Conservation (phyloP, 2,797 vertebrate genomes). For the Cuculus canorus region DNA sequence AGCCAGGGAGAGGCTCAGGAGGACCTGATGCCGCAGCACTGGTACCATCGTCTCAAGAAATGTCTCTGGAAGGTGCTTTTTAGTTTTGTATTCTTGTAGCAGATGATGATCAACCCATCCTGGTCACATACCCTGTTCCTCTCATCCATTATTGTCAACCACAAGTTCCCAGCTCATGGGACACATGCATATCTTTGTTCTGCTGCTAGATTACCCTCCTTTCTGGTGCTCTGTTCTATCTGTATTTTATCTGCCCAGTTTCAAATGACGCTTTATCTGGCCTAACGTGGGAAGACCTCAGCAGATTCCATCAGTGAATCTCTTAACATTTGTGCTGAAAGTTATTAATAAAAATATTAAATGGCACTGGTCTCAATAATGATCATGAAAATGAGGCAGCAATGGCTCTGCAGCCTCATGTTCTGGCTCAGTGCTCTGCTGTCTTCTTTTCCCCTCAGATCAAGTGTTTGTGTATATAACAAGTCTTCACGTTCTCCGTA, state of each 20-base stretch:
- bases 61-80: neutral
- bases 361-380: neutral
- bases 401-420: neutral
- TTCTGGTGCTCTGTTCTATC: neutral
- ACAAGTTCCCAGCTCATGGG: neutral
- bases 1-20: neutral
- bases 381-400: neutral
- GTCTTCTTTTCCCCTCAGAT: neutral
- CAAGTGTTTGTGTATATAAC: neutral
- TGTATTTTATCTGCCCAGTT: neutral
- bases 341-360: neutral
- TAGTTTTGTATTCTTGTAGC: neutral
- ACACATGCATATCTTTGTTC: neutral
- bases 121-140: fast-evolving
- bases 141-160: neutral
- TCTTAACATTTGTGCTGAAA: neutral
- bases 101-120: neutral
- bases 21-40: neutral
- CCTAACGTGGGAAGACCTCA: neutral
- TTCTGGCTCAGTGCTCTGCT: neutral
- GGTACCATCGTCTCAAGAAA: neutral
- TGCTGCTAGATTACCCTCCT: neutral
- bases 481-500: neutral
- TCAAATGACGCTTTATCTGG: neutral
- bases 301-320: neutral